Evolutionary conservation across 2,797 vertebrate genomes (phyloP).

Genomic region (Melanotaenia nigrans): DNA sequence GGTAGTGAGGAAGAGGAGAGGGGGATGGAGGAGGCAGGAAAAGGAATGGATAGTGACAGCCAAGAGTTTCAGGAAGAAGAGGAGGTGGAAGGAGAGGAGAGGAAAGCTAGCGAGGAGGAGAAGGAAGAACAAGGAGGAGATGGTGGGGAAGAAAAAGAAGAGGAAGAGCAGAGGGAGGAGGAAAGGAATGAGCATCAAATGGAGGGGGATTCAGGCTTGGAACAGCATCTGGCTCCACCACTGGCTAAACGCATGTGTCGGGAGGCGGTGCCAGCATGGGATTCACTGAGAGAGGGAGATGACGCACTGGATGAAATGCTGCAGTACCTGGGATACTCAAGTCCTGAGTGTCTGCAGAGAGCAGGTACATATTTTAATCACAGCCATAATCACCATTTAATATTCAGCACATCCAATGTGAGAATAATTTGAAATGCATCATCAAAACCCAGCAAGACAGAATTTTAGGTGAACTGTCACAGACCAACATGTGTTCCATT

Average conservation of each 20-base stretch:
- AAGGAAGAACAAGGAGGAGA: conserved; percentile 74
- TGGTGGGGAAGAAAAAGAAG: conserved; percentile 3
- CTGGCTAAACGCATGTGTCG: conserved; percentile 89
- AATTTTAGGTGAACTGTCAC: not conserved
- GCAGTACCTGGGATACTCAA: conserved; percentile 95
- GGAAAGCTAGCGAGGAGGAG: conserved; percentile 71
- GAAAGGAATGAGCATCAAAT: conserved; percentile 33
- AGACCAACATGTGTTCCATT: not conserved
- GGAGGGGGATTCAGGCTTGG: conserved; percentile 70
- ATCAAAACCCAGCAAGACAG: no score
- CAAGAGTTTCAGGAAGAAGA: conserved; percentile 75
- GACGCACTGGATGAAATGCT: conserved; percentile 95
- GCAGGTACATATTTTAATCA: conserved; percentile 76
- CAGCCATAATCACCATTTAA: not conserved
- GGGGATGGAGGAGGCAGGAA: conserved; percentile 72
- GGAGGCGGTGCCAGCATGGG: conserved; percentile 93
- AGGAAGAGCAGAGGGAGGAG: conserved; percentile 39
- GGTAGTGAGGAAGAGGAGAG: conserved; percentile 79
- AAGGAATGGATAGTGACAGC: conserved; percentile 65
- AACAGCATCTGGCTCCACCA: conserved; percentile 85
- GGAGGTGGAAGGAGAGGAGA: conserved; percentile 52
- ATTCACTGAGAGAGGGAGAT: conserved; percentile 91
- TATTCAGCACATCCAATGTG: not conserved
- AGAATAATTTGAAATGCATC: not conserved
- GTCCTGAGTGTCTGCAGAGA: conserved; percentile 96